A percentile compares a stretch with the other conserved stretches of the same genome.
These are phyloP conservation scores for Ochotona curzoniae DNA, from an alignment of 2,113 vertebrate species.

Conservation along the genomic window DNA sequence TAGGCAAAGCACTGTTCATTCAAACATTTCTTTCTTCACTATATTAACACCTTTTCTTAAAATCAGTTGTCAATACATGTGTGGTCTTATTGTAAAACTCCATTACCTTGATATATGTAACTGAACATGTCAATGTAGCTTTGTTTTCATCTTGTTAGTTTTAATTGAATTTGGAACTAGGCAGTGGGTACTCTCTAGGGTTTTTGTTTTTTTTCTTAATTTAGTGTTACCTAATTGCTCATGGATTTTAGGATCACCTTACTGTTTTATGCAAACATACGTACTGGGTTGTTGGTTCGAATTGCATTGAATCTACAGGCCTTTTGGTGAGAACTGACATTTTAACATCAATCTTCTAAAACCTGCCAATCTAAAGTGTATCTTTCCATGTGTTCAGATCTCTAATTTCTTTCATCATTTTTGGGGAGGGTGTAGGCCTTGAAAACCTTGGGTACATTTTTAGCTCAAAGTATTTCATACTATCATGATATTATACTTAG, in stretches of 20 bases:
- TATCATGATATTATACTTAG: neutral
- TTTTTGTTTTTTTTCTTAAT: neutral
- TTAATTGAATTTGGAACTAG: neutral
- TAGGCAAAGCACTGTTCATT: neutral
- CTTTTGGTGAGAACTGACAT: neutral
- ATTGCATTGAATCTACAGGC: neutral
- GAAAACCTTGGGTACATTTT: neutral
- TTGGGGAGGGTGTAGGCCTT: neutral
- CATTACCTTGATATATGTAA: neutral
- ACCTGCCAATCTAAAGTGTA: neutral
- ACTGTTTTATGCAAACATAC: neutral
- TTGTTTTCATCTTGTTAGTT: neutral
- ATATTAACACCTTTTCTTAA: neutral
- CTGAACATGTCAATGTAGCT: too few relatives aligned
- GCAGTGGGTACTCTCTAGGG: too few relatives aligned
- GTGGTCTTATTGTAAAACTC: neutral
- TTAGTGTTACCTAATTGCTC: neutral
- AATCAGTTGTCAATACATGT: neutral
- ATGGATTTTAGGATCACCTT: neutral
- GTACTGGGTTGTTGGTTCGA: neutral
- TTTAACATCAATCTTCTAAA: neutral
- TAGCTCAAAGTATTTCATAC: neutral
- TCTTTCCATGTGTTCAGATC: neutral
- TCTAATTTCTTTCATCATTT: neutral
- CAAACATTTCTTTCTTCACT: neutral